Base-by-base conservation (phyloP, 35 echinoderm and acorn worm genomes). In the Lytechinus variegatus region DNA sequence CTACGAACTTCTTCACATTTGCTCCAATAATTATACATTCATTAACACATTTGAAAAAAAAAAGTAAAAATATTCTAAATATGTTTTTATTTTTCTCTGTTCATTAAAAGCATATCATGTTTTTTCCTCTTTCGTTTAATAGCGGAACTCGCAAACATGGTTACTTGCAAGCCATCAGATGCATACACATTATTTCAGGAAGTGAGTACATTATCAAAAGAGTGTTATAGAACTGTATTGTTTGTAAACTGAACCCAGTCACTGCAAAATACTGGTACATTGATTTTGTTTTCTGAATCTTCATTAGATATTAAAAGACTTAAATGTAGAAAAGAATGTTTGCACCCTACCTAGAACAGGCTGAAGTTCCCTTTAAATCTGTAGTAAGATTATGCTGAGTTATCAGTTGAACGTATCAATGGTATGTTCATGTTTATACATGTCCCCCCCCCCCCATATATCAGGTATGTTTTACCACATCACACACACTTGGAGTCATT, bases 101-200 rank as follows among this genome's bases (percentile, higher is more conserved):
- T 79, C n/a, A 79, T 79, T 79, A 24, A 79, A 1, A 44, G 33
- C 33, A 44, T 79, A 19, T 24, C 66, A 79, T 79, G 21, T 90
- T 19, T 52, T 88, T 52, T 88, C 27, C 9, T 28, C 27, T 14
- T 90, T 90, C 2, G 52, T 90, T 52, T 90, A 4, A 90, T 54
- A 90, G 88, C 88, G 88, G 88, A 90, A 44, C 88, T 90, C 88
- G 28, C 88, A 90, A 90, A 90, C 52, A 90, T 90, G 88, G 88
- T 90, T 90, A 52, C 88, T 52, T 52, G 52, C 88, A 90, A 90
- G 88, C 88, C 88, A 90, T 90, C 88, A 54, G 88, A 90, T 90
- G 88, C 88, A 90, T 54, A 90, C 52, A 54, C 52, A 90, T 44
- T 90, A 33, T 90, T 90, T 90, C 88, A 90, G 16, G 88, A 90